phyloP scores from a whole-genome alignment of 1,140 invertebrate genomes.

The Metopolophium dirhodum region DNA sequence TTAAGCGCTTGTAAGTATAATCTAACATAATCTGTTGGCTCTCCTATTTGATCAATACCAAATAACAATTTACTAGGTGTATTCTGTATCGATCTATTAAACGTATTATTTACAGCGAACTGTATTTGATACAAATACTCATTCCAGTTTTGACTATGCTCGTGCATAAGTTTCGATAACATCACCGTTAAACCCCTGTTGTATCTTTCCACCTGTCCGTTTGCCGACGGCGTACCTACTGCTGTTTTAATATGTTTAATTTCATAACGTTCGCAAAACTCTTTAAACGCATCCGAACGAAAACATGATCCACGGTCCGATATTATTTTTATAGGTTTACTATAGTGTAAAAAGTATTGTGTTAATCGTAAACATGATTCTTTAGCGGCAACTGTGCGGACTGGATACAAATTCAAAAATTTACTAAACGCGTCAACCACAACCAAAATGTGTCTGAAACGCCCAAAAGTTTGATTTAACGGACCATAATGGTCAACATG shows the following conservation, averaged over 20 bases:
- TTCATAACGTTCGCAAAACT: slow-evolving; percentile 50
- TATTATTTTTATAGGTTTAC: slow-evolving; percentile 57
- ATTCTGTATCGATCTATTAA: slow-evolving; percentile 55
- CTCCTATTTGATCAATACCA: slow-evolving; percentile 54
- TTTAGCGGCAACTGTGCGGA: slow-evolving; percentile 57
- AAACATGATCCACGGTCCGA: slow-evolving; percentile 59
- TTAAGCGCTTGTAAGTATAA: neutral
- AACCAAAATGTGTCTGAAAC: slow-evolving; percentile 60
- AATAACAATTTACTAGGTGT: slow-evolving; percentile 59
- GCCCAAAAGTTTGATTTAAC: neutral
- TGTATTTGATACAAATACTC: slow-evolving; percentile 54
- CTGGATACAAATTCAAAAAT: slow-evolving; percentile 58
- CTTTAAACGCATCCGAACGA: slow-evolving; percentile 57
- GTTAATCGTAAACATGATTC: slow-evolving; percentile 51
- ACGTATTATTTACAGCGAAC: slow-evolving; percentile 58
- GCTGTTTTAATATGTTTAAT: slow-evolving; percentile 29
- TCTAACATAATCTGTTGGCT: neutral
- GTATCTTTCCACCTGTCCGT: slow-evolving; percentile 20
- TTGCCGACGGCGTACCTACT: neutral
- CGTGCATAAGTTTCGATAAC: slow-evolving; percentile 12
- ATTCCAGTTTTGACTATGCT: slow-evolving; percentile 54
- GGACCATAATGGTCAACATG: too few species aligned
- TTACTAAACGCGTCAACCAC: slow-evolving; percentile 61
- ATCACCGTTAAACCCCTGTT: neutral
- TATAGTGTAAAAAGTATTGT: slow-evolving; percentile 57